Conservation (phyloP, 1,140 invertebrate species). For the Drosophila rhopaloa region DNA sequence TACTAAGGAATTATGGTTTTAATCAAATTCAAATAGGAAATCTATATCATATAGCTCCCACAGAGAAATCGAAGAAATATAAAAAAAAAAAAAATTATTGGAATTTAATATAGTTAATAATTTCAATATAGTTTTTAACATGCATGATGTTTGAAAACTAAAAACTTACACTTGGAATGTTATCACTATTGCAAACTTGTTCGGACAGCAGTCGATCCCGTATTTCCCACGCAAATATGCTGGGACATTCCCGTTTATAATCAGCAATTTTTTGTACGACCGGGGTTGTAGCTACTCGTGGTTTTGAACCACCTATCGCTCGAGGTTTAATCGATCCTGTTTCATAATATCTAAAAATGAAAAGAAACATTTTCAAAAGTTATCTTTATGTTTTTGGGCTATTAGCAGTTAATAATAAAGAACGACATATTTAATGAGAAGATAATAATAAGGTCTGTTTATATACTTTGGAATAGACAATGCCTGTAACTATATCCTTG, state of each 20-base stretch:
- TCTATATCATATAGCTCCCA: no score
- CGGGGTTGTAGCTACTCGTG: conserved; percentile 96
- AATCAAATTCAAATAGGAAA: no score
- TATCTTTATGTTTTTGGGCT: background rate
- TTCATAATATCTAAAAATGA: conserved; percentile 95
- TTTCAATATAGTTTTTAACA: no score
- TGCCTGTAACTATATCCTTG: no score
- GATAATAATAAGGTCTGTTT: no score
- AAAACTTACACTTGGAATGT: conserved; percentile 99
- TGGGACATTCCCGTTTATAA: conserved; percentile 98
- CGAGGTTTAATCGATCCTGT: conserved; percentile 98
- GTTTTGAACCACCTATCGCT: conserved; percentile 98
- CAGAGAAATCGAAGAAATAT: no score
- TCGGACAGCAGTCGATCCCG: conserved; percentile 97
- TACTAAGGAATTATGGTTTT: no score
- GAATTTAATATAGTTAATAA: no score
- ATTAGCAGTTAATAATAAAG: no score
- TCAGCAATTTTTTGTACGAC: conserved; percentile 97
- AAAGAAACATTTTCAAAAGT: conserved; percentile 5
- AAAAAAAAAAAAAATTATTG: no score
- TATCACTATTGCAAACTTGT: conserved; percentile 99
- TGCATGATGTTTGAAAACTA: background rate
- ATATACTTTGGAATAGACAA: no score
- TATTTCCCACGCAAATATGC: conserved; percentile 99
- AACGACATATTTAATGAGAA: no score